Evolutionary conservation across 2,113 vertebrate species (phyloP), one percentile per base, ranked within the genome.

Genomic region (Baryphthengus martii): DNA sequence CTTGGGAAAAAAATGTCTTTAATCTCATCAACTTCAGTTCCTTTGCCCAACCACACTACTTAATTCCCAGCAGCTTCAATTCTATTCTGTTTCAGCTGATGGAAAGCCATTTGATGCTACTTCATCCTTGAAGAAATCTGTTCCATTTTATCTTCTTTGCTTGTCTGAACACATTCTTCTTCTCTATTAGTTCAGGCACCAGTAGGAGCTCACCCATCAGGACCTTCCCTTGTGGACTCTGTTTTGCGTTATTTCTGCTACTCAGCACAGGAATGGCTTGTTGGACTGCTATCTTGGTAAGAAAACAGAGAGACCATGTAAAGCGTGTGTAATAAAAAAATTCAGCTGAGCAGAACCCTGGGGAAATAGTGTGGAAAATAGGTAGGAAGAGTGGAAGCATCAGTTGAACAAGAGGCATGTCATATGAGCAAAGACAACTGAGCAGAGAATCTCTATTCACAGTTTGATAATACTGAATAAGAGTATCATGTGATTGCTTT

Each of bases 91-190:
- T 90, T 77, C 76, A 58, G 72, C 0, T 88, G 49, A 25, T 1
- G 19, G 37, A 83, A 88, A 93, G 24, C 33, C 59, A 63, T 91
- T 96, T 95, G 78, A 29, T 90, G 55, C 50, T 88, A 80, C 81
- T 88, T 96, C 89, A 90, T 79, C 81, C 91, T 93, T 88, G 95
- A 94, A 77, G 35, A 94, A 85, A 84, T 88, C 82, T 91, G 29
- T 45, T 55, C 20, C 39, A 74, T 73, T 97, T 96, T 95, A 44
- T 89, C 81, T 89, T 88, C 78, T 88, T 63, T 92, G 83, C 79
- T 90, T 95, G 67, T 80, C 88, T 94, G 82, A 94, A 70, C 67
- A 88, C 26, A 79, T 89, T 92, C 80, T 91, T 92, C 63, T 95
- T 91, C 66, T 94, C 77, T 80, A 73, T 90, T 95, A 85, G 67